Base-by-base conservation (phyloP, 2,888 invertebrate genomes). In the Cephus nigrinus region DNA sequence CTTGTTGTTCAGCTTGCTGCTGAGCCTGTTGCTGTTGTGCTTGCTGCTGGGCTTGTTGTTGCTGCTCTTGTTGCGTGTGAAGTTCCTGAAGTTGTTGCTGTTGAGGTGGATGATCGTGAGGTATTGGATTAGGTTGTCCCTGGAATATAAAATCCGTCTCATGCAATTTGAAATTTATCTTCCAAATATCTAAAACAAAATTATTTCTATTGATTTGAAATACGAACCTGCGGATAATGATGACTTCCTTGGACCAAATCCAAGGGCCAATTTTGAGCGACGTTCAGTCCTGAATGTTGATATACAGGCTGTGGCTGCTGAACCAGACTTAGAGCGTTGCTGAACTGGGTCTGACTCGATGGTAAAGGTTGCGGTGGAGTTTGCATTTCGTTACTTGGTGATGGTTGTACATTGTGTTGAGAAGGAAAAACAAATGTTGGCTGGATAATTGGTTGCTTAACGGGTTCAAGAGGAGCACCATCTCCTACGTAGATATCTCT, bases 241-340 rank as follows among this genome's bases (percentile, higher is more conserved):
- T 90, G 90, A 78, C 82, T 85, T 76, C 87, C 86, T 84, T 91
- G 91, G 34, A 89, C 91, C 73, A 90, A 84, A 85, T 90, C 91
- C 55, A 91, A 79, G 1, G 91, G 90, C 91, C 91, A 91, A 83
- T 85, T 89, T 80, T 90, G 91, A 0, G 86, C 82, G 36, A 90
- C 86, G 68, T 85, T 88, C 69, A 90, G 80, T 23, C 84, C 84
- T 30, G 87, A 79, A 79, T 90, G 90, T 34, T 89, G 87, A 74
- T 88, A 88, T 77, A 88, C 86, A 71, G 88, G 83, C 36, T 88
- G 87, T 23, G 88, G 84, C 74, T 89, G 87, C 15, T 86, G 83
- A 69, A 83, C 81, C 68, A 90, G 81, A 74, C 84, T 84, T n/a
- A 88, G 79, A 55, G 81, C 34, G 75, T 83, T 86, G n/a, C 82